Conservation (phyloP, 2,113 vertebrate species). For the Bungarus multicinctus region DNA sequence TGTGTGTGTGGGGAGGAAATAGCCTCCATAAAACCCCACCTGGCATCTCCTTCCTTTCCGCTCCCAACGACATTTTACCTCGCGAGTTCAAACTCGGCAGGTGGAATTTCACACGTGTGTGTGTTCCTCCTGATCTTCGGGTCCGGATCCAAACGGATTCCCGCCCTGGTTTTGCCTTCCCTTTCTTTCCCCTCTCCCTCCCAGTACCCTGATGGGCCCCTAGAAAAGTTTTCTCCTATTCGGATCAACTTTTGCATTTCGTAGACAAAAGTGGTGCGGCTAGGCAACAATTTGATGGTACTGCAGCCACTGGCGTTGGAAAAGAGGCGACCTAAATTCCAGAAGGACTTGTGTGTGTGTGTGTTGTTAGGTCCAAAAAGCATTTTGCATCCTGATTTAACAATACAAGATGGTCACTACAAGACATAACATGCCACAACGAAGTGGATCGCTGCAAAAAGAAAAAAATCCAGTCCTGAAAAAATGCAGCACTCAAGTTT, state of each 20-base stretch:
- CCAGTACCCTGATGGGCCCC: too few species aligned
- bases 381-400: background rate
- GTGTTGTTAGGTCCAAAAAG: background rate
- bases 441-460: background rate
- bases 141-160: background rate
- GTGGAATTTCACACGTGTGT: background rate
- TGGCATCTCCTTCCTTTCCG: background rate
- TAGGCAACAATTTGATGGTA: background rate
- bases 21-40: background rate
- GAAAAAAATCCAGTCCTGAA: too few species aligned
- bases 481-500: background rate
- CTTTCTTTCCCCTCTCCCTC: too few species aligned
- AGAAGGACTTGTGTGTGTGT: too few species aligned
- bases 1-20: too few species aligned
- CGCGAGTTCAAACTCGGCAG: background rate
- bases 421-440: background rate
- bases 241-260: background rate
- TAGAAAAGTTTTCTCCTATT: background rate
- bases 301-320: background rate
- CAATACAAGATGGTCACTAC: background rate
- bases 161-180: too few species aligned
- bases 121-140: too few species aligned
- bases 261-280: background rate
- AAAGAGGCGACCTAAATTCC: background rate
- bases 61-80: background rate